Evolutionary conservation across 2,797 vertebrate species (phyloP), one percentile per base, ranked within the genome.

Genomic region (Bovichtus variegatus): DNA sequence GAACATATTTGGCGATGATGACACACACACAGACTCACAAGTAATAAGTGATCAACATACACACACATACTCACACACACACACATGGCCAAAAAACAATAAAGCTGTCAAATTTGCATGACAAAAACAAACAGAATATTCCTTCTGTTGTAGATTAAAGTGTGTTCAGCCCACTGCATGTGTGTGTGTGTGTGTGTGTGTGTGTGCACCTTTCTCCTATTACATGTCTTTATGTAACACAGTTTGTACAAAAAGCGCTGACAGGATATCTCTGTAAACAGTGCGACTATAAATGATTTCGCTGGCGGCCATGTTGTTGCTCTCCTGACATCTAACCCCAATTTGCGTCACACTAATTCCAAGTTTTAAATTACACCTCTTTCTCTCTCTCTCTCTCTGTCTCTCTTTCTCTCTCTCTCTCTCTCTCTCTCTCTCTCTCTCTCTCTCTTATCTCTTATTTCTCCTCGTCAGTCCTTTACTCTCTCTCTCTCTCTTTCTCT

Each of bases 291-390:
- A 75, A 85, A 66, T 19, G 71, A 25, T 47, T 54, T 65, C 16
- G 51, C 81, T 80, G 79, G 68, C 72, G 47, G 85, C 78, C 66
- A 67, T 79, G 60, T 82, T 44, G 73, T 60, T 51, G 27, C 74
- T 74, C 63, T 79, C 62, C 74, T 79, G 82, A 88, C 87, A 86
- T 87, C 81, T 89, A 84, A 93, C 78, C 89, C 87, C 89, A 91
- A 91, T 92, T 91, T 87, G 88, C 77, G 84, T 91, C 81, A 82
- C 68, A 70, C 82, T 87, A 91, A 89, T 89, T 93, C 84, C 76
- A 78, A 57, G 91, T 91, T 89, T 92, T 83, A 61, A 76, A 64
- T 94, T 91, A 78, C 91, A 60, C 51, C 46, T 68, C 57, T 55
- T 34, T 82, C 61, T 68, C 47, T 70, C 51, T 63, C n/a, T 38